These are phyloP conservation scores for Piprites chloris DNA, from an alignment of 2,113 vertebrate genomes.

Conservation along the genomic window DNA sequence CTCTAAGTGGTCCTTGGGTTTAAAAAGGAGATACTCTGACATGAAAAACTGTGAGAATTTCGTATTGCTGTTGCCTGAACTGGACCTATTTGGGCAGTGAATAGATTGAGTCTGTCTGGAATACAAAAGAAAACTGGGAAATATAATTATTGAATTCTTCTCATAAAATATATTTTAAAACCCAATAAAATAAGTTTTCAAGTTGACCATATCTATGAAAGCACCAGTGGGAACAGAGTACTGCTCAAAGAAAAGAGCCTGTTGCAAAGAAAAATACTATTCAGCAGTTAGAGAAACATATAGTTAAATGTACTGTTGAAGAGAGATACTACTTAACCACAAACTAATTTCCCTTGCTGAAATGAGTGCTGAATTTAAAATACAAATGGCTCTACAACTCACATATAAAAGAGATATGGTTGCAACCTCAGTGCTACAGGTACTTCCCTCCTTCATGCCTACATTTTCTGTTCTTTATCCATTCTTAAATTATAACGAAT, in stretches of 20 bases:
- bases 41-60: background rate
- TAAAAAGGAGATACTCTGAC: background rate
- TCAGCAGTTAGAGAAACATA: background rate
- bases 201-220: background rate
- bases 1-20: background rate
- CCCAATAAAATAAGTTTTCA: background rate
- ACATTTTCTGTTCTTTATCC: conserved; percentile 33
- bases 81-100: background rate
- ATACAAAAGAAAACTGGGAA: background rate
- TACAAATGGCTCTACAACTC: background rate
- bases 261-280: background rate
- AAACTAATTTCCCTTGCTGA: background rate
- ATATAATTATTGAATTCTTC: background rate
- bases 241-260: background rate
- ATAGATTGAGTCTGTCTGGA: background rate
- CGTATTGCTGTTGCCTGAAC: background rate
- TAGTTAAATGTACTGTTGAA: background rate
- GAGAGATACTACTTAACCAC: background rate
- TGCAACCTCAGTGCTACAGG: background rate
- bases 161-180: background rate
- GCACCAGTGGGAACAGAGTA: background rate
- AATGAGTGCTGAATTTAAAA: background rate
- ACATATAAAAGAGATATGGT: background rate
- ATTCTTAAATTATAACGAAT: conserved; percentile 48
- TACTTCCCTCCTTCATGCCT: background rate